phyloP scores from a whole-genome alignment of 2,113 vertebrate species.

The Sminthopsis crassicaudata region DNA sequence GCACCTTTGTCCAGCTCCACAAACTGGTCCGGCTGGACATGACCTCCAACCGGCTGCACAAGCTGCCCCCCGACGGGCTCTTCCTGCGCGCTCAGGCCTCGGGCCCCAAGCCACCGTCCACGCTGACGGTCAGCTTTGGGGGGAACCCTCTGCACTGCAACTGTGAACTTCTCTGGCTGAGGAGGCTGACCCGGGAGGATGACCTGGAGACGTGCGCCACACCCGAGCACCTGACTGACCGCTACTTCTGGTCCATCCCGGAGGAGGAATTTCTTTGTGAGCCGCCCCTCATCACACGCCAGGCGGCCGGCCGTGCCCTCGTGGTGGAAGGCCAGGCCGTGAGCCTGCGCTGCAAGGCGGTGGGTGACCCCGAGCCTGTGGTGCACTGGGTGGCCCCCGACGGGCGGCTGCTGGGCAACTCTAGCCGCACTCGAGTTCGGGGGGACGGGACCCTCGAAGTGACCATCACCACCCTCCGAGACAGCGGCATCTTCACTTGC shows the following conservation, averaged over 20 bases:
- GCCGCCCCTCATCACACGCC: constrained; percentile 91
- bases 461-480: constrained; percentile 92
- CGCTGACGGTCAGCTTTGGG: constrained; percentile 91
- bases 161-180: constrained; percentile 94
- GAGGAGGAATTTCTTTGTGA: constrained; percentile 95
- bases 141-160: constrained; percentile 96
- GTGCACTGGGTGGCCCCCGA: constrained; percentile 95
- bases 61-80: constrained; percentile 92
- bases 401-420: constrained; percentile 93
- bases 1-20: constrained; percentile 92
- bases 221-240: constrained; percentile 92
- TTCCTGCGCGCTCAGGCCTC: constrained; percentile 88
- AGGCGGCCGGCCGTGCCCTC: constrained; percentile 85
- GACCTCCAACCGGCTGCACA: constrained; percentile 95
- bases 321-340: constrained; percentile 94
- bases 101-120: constrained; percentile 85
- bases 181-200: constrained; percentile 90
- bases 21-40: constrained; percentile 94
- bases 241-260: constrained; percentile 95
- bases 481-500: constrained; percentile 94
- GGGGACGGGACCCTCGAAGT: constrained; percentile 94
- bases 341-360: constrained; percentile 91
- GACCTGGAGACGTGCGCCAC: constrained; percentile 95
- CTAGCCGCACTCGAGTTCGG: constrained; percentile 88
- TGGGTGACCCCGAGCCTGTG: constrained; percentile 92